Percentiles rank a stretch among this genome's conserved stretches.
These are phyloP conservation scores for Glossophaga mutica DNA, from an alignment of 2,797 vertebrate species.

Conservation along the genomic window DNA sequence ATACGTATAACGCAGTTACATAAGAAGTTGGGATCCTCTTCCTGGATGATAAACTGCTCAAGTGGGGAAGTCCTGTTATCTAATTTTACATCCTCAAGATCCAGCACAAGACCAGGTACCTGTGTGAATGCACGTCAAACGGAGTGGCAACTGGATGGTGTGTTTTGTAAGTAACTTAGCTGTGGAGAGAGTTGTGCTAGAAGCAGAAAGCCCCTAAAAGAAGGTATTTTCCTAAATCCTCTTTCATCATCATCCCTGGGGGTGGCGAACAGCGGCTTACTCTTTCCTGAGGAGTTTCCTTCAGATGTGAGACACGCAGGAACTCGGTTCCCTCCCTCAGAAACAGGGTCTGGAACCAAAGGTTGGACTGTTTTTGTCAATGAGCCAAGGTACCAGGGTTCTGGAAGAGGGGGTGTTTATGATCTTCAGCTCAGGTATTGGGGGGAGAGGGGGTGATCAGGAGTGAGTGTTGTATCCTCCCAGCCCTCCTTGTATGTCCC, in stretches of 20 bases:
- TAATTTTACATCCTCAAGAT: neutral
- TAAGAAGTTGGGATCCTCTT: constrained; percentile 30
- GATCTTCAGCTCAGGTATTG: neutral
- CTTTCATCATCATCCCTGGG: neutral
- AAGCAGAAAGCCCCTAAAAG: neutral
- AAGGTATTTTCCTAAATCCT: neutral
- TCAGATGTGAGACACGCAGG: neutral
- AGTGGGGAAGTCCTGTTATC: constrained; percentile 7
- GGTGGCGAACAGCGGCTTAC: neutral
- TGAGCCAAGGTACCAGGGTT: neutral
- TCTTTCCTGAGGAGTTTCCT: neutral
- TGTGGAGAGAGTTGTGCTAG: neutral
- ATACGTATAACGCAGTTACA: neutral
- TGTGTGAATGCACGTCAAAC: neutral
- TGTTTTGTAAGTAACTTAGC: neutral
- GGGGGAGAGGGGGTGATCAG: neutral
- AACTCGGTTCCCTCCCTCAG: neutral
- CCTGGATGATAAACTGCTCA: constrained; percentile 2
- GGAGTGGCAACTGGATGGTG: neutral
- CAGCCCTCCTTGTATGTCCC: neutral
- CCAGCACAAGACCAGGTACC: neutral
- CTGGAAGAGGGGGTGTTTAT: neutral
- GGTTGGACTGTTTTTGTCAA: neutral
- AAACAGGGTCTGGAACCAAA: neutral
- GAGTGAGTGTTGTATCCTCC: neutral